Conservation (phyloP, 2,888 invertebrate genomes). For the Ecliptopera silaceata region DNA sequence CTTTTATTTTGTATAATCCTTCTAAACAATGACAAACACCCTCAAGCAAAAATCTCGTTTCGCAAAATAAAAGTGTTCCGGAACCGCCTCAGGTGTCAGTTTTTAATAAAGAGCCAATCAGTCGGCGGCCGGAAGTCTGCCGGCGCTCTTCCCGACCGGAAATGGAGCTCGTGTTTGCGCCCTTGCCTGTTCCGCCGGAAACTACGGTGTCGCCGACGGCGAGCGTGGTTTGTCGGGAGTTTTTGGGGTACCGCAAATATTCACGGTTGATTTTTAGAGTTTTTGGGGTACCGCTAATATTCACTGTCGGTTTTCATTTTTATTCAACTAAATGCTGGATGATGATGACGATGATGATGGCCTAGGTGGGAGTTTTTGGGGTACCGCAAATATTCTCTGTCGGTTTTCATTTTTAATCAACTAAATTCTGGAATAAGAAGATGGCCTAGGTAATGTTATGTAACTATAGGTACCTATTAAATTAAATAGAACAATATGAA, state of each 20-base stretch:
- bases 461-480: no score
- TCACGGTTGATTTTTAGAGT: no score
- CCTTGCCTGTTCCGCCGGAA: constrained; percentile 63
- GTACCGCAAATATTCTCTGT: no score
- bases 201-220: constrained; percentile 60
- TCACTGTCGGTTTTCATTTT: no score
- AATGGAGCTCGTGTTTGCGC: constrained; percentile 78
- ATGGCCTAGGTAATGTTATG: no score
- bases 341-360: no score
- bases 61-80: constrained; percentile 25
- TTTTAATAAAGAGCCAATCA: constrained; percentile 82
- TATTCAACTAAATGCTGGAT: no score
- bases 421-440: no score
- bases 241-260: constrained; percentile 22
- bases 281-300: constrained; percentile 22
- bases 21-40: not conserved
- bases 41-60: constrained; percentile 3
- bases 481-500: no score
- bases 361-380: no score
- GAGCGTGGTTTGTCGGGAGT: constrained; percentile 33
- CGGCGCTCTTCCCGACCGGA: constrained; percentile 72
- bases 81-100: constrained; percentile 77
- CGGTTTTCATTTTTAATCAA: no score
- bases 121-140: constrained; percentile 72
- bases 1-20: not conserved